These are phyloP conservation scores for Holacanthus passer DNA, from an alignment of 2,113 vertebrate species.

Conservation along the genomic window DNA sequence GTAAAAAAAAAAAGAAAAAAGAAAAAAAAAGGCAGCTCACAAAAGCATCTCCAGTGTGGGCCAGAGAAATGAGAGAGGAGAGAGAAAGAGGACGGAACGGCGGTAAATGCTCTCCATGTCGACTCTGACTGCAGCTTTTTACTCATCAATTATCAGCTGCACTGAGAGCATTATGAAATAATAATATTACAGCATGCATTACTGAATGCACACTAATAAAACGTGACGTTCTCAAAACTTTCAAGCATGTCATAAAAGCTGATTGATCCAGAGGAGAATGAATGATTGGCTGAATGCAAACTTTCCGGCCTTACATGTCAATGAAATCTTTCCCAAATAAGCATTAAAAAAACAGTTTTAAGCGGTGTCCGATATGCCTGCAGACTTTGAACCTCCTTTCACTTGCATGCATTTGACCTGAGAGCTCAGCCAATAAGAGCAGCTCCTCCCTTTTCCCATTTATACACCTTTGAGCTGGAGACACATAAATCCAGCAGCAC, in stretches of 20 bases:
- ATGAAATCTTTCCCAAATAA: neutral
- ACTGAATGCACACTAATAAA: constrained; percentile 33
- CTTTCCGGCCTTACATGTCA: neutral
- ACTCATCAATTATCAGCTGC: constrained; percentile 35
- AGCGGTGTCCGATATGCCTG: neutral
- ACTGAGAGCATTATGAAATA: constrained; percentile 32
- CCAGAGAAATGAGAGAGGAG: constrained; percentile 40
- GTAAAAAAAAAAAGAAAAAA: too few relatives aligned
- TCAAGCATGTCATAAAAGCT: neutral
- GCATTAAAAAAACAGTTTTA: neutral
- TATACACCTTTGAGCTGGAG: too few relatives aligned
- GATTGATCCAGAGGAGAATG: neutral
- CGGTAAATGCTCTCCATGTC: constrained; percentile 53
- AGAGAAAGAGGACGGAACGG: constrained; percentile 38
- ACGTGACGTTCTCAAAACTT: neutral
- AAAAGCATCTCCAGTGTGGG: constrained; percentile 57
- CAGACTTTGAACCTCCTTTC: constrained; percentile 9
- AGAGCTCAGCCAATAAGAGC: neutral
- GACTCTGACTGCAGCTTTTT: constrained; percentile 49
- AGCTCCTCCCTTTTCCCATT: too few relatives aligned
- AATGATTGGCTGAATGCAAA: neutral
- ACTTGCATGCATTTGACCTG: constrained; percentile 19
- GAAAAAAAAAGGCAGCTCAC: constrained; percentile 62
- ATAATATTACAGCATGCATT: constrained; percentile 26
- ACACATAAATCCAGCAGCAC: neutral